Base-by-base conservation (phyloP, 2,888 invertebrate species). In the Taphrorychus bicolor region DNA sequence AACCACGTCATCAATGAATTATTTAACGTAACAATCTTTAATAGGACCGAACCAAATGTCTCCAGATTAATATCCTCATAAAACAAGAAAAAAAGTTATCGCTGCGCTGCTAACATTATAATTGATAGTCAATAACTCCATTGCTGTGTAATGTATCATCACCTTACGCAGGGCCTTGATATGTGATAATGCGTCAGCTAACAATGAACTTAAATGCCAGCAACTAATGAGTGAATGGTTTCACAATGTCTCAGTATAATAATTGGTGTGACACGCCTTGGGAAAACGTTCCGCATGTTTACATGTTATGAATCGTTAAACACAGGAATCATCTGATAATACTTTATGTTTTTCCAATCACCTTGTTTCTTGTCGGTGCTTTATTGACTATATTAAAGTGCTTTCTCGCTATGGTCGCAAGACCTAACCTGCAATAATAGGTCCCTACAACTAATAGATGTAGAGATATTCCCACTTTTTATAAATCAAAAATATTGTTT, bases 161-260 rank as follows among this genome's bases (percentile, higher is more conserved):
- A 45, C 2, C 14, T 16, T 16, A 45, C 14, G 14, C 14, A 14
- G 45, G 9, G 45, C 14, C 51, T 19, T 51, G 51, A n/a, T n/a
- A n/a, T n/a, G n/a, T n/a, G n/a, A 51, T 51, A 2, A n/a, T 51
- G 51, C 51, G 51, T 51, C 51, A 51, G 9, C 48, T 11, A 51
- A 22, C 22, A 51, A 51, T 18, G 22, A 51, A 19, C 21, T 48
- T 48, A 19, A 48, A 48, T 48, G 16, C 5, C 9, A 19, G 11
- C 19, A 51, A 51, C 21, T 51, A 22, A 14, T 21, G 14, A 22
- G 51, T 22, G 21, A 51, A 51, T 21, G 21, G 21, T 51, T 51
- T 51, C 19, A 21, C 18, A 51, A 51, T 51, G 19, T 21, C 11
- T 51, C 51, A 22, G 18, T 51, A n/a, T 51, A 51, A 51, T 51